Evolutionary conservation across 2,888 invertebrate genomes (phyloP).

Genomic region (Prosapia bicincta): DNA sequence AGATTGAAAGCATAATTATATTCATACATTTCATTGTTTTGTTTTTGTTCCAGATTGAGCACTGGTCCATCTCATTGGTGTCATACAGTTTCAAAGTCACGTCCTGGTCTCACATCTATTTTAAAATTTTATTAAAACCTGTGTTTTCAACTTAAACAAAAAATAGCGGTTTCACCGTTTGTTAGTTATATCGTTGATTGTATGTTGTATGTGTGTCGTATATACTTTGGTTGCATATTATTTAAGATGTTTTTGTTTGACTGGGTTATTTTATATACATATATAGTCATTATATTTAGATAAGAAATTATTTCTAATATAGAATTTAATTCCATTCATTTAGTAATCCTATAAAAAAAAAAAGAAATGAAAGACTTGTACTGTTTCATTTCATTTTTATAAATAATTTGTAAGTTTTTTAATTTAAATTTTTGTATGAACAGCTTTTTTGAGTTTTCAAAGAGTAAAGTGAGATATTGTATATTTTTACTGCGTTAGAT

Average conservation of each 20-base stretch:
- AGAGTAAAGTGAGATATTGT: background rate
- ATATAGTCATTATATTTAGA: background rate
- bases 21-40: too few relatives aligned
- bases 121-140: background rate
- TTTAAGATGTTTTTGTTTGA: background rate
- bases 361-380: background rate
- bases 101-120: background rate
- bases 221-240: background rate
- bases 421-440: background rate
- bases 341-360: background rate
- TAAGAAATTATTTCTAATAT: background rate
- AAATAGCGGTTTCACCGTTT: background rate
- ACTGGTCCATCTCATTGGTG: background rate
- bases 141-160: background rate
- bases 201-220: background rate
- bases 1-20: too few relatives aligned
- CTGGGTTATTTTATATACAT: background rate
- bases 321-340: background rate
- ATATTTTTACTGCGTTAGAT: background rate
- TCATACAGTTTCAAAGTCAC: background rate
- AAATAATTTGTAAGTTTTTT: background rate
- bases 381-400: background rate
- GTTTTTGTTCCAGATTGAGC: background rate
- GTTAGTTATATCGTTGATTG: background rate
- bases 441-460: background rate